Base-by-base conservation (phyloP, 2,888 invertebrate species). In the Exephanes ischioxanthus region DNA sequence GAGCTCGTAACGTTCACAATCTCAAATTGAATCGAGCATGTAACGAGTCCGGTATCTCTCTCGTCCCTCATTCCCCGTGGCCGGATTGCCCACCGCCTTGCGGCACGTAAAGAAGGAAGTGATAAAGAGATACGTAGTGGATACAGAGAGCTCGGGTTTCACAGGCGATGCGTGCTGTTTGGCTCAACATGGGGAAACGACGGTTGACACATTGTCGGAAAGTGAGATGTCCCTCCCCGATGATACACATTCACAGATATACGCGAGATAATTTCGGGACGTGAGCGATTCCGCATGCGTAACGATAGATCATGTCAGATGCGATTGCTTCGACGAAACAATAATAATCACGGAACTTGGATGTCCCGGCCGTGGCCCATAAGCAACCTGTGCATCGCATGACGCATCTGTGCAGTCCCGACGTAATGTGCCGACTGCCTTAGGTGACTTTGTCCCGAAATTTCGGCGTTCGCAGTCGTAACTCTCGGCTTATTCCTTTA, bases 21-120 rank as follows among this genome's bases (percentile, higher is more conserved):
- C 84, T 86, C 55, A 85, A 84, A 85, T 83, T 85, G 76, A 86
- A 86, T 85, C 83, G 75, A 71, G 55, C 73, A 76, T 86, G 85
- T 85, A 80, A 85, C 80, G 48, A 33, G 77, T 66, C 45, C 72
- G 19, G 11, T n/a, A 68, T 67, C 26, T 77, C 63, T 61, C 68
- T 58, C 51, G 51, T 26, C 5, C 3, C 58, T 26, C 58, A 0
- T 22, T 58, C 58, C 11, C 2, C 22, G 11, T 48, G 19, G 37
- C 37, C 19, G 7, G 33, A 19, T 51, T 19, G 48, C 48, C 53
- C 19, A 51, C 48, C 30, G 41, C n/a, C n/a, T 30, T 5, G 19
- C 5, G 37, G 48, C 11, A 19, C 33, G 14, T 48, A 26, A 45
- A 48, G 70, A 11, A 26, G n/a, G 51, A 16, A 58, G 55, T n/a